Percentiles rank a stretch among this genome's conserved stretches.
phyloP scores from a whole-genome alignment of 2,113 vertebrate genomes.

The Elachura formosa region DNA sequence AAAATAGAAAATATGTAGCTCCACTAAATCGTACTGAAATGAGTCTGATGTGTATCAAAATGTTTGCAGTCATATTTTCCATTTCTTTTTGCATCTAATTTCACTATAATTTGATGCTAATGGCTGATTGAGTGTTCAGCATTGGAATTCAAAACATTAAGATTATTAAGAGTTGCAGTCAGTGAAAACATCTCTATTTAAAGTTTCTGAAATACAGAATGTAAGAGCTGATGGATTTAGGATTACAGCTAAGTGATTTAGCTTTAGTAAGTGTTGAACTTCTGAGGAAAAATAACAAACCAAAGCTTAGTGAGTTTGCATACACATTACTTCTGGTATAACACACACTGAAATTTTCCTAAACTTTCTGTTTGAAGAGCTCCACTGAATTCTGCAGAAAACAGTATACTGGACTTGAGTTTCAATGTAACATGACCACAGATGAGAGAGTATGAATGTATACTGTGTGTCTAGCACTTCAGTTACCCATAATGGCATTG shows the following conservation, averaged over 20 bases:
- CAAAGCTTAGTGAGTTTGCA: background rate
- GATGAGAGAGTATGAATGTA: background rate
- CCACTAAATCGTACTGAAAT: background rate
- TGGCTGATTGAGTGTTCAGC: background rate
- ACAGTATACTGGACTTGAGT: background rate
- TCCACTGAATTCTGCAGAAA: background rate
- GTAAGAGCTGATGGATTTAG: background rate
- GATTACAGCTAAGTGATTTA: background rate
- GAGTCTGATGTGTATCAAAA: background rate
- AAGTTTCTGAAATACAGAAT: slow-evolving; percentile 1
- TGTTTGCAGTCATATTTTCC: slow-evolving; percentile 6
- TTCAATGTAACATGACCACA: background rate
- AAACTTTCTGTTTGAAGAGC: background rate
- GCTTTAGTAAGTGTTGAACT: background rate
- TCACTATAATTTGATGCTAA: background rate
- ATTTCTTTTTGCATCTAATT: slow-evolving; percentile 5
- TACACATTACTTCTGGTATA: background rate
- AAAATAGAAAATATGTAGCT: background rate
- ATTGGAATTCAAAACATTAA: background rate
- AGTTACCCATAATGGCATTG: background rate
- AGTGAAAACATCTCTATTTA: slow-evolving; percentile 19
- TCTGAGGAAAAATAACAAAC: background rate
- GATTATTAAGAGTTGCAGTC: background rate
- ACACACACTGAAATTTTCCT: background rate
- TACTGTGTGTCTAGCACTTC: background rate